A percentile compares a stretch with the other conserved stretches of the same genome.
Evolutionary conservation across 2,797 vertebrate species (phyloP).

Genomic region (Megalops cyprinoides): DNA sequence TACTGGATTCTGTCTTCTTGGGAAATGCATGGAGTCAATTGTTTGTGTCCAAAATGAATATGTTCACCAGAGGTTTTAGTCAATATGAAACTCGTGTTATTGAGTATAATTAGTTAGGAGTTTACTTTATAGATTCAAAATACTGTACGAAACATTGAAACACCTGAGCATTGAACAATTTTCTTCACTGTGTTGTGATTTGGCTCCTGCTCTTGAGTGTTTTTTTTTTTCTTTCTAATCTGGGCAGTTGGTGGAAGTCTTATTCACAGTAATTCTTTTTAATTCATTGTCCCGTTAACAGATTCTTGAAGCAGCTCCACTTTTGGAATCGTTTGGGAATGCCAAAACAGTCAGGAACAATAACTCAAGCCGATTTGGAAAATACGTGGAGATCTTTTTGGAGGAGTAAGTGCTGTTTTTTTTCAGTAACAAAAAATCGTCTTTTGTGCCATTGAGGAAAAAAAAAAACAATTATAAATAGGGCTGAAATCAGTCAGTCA

Average conservation of each 20-base stretch:
- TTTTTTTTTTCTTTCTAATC: background rate
- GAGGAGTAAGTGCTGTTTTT: constrained; percentile 84
- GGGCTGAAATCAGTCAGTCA: background rate
- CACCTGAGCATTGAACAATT: no score
- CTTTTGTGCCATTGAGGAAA: background rate
- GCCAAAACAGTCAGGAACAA: constrained; percentile 98
- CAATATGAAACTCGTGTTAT: background rate
- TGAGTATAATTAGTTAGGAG: background rate
- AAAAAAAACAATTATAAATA: background rate
- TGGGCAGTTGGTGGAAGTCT: background rate
- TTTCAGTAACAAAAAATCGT: background rate
- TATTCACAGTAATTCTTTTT: background rate
- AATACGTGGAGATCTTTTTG: constrained; percentile 95
- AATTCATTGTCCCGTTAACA: constrained; percentile 49
- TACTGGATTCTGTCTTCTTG: background rate
- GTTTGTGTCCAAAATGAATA: background rate
- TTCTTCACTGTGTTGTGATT: background rate
- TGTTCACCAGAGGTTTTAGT: background rate
- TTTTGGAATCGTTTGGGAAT: constrained; percentile 97
- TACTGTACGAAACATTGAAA: constrained; percentile 1
- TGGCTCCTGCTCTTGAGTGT: background rate
- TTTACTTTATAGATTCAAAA: background rate
- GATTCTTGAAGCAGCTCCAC: constrained; percentile 96
- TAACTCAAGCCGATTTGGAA: constrained; percentile 98
- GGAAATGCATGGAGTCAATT: background rate